Base-by-base conservation (phyloP, 2,888 invertebrate species). In the Eulithis testata region DNA sequence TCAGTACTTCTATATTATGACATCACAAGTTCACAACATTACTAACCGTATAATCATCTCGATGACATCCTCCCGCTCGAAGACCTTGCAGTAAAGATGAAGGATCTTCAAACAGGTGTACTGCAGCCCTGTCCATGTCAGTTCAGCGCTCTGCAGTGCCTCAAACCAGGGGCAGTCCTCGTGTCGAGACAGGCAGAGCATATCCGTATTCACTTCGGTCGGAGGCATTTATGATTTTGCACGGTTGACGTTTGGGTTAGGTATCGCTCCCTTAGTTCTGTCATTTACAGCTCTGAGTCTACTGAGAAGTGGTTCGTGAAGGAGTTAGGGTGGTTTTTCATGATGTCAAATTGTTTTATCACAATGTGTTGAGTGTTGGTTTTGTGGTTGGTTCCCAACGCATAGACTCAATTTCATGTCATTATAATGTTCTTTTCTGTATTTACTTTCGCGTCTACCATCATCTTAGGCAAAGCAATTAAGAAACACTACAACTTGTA, bases 51-150 rank as follows among this genome's bases (percentile, higher is more conserved):
- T 95, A 78, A 96, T 95, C 89, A 96, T 94, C 86, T 96, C 96
- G 90, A 96, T 94, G 52, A 97, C 94, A 91, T 96, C 96, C 87
- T 95, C 95, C 83, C 96, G 95, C 83, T 96, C 96, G 89, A 97
- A 97, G 77, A 97, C 97, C 88, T 97, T 97, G 92, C 97, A 97
- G 91, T 97, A 97, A 63, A 97, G 94, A 81, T 96, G 96, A 68
- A 97, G 94, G 63, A 97, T 96, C 91, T 96, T 95, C 73, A 97
- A 94, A 87, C 97, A 97, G 73, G 97, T 96, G 89, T 96, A 96
- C 80, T 95, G 95, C 83, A 97, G 94, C 54, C 97, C 97, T n/a
- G 96, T 95, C 97, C 97, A 97, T 69, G 96, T 95, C 73, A 95
- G 89, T 63, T 94, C 83, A 79, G 92, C 85, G 71, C 94, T 84